These are phyloP conservation scores for Ibycter americanus DNA, from an alignment of 2,797 vertebrate genomes.

Conservation along the genomic window DNA sequence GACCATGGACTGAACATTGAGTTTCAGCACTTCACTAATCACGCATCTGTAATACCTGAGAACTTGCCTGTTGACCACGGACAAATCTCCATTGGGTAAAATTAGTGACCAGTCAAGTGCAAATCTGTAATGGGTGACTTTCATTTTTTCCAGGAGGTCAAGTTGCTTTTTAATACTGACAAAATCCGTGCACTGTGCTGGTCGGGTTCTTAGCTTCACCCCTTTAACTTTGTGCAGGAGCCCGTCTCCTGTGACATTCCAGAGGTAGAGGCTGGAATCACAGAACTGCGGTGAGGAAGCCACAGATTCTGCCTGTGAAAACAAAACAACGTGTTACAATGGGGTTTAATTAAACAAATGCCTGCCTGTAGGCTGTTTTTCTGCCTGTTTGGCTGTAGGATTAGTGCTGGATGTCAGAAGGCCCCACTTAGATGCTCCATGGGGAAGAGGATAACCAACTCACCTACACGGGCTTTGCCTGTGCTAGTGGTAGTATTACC, in stretches of 20 bases:
- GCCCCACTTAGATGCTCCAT: background rate
- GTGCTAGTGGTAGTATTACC: background rate
- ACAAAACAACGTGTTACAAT: background rate
- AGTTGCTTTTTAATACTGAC: conserved; percentile 86
- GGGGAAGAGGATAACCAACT: background rate
- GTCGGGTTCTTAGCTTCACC: conserved; percentile 81
- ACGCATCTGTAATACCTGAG: conserved; percentile 91
- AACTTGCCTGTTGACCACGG: conserved; percentile 80
- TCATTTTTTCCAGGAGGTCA: conserved; percentile 81
- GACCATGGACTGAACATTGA: conserved; percentile 80
- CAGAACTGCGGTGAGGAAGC: conserved; percentile 93
- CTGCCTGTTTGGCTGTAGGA: background rate
- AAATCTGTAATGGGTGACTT: conserved; percentile 89
- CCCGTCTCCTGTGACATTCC: conserved; percentile 91
- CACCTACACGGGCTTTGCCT: background rate
- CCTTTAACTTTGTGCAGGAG: conserved; percentile 82
- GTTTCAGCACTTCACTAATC: conserved; percentile 84
- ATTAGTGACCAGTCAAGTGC: conserved; percentile 93
- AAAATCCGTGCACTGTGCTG: conserved; percentile 90
- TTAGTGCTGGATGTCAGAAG: background rate
- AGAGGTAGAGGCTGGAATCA: conserved; percentile 88
- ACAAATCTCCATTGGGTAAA: conserved; percentile 84
- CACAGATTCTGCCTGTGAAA: conserved; percentile 81
- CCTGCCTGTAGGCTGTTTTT: background rate
- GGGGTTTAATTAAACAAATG: background rate